Conservation (phyloP, 2,888 invertebrate species). For the Aelia acuminata region DNA sequence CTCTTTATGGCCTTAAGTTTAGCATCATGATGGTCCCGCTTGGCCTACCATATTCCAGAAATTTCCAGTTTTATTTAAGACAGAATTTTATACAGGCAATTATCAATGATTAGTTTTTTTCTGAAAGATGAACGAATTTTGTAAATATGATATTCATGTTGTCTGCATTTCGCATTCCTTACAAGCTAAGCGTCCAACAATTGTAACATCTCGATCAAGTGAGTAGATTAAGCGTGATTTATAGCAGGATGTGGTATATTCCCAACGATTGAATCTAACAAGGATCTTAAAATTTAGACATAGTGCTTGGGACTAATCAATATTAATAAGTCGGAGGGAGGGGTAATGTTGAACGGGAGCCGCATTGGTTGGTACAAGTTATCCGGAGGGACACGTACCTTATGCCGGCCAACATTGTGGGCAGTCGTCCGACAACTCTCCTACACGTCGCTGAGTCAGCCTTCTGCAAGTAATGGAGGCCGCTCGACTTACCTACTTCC, state of each 20-base stretch:
- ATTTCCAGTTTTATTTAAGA: no score
- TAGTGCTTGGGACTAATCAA: background rate
- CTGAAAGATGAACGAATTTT: background rate
- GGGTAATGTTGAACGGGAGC: slow-evolving; percentile 15
- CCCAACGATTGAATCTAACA: background rate
- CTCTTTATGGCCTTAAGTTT: no score
- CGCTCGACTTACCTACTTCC: slow-evolving; percentile 12
- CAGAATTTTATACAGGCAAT: no score
- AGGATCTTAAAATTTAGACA: slow-evolving; percentile 16
- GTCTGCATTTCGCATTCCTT: background rate
- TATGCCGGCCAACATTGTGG: background rate
- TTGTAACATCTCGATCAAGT: background rate
- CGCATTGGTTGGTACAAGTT: background rate
- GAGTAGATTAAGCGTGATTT: background rate
- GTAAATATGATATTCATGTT: background rate
- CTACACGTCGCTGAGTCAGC: slow-evolving; percentile 27
- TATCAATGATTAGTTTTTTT: no score
- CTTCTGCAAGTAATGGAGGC: background rate
- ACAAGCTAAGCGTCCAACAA: background rate
- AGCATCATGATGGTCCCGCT: no score
- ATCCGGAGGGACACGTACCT: background rate
- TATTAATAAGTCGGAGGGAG: slow-evolving; percentile 10
- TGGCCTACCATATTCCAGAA: no score
- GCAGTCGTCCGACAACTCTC: slow-evolving; percentile 5
- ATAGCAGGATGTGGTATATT: background rate